Evolutionary conservation across 2,113 vertebrate genomes (phyloP).

Genomic region (Eudyptes chrysolophus): DNA sequence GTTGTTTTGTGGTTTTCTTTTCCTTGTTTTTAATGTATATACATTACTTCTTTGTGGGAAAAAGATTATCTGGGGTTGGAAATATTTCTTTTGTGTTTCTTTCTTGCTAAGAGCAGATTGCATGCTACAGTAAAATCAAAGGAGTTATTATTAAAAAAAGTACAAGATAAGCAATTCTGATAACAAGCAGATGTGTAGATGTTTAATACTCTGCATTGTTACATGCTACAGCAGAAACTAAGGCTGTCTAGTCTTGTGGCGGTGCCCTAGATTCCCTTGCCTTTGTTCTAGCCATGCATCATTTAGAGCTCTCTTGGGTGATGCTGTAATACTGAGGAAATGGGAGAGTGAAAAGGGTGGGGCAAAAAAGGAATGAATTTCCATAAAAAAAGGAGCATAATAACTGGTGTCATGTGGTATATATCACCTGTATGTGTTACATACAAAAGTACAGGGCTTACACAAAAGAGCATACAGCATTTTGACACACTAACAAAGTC

Average conservation of each 20-base stretch:
- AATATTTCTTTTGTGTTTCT: not conserved
- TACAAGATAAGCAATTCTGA: constrained; percentile 70
- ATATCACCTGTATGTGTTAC: not conserved
- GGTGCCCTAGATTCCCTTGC: constrained; percentile 69
- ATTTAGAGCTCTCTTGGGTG: constrained; percentile 35
- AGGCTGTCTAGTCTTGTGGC: not conserved
- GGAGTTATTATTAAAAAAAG: constrained; percentile 61
- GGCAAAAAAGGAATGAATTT: not conserved
- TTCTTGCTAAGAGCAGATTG: constrained; percentile 24
- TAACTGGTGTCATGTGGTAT: not conserved
- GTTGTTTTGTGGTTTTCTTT: not conserved
- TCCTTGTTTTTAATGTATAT: not conserved
- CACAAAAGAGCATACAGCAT: not conserved
- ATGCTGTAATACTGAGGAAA: constrained; percentile 24
- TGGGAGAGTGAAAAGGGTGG: not conserved
- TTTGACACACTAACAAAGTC: not conserved
- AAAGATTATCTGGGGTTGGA: not conserved
- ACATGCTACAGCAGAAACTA: constrained; percentile 29
- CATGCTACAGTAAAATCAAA: constrained; percentile 49
- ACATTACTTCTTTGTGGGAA: not conserved
- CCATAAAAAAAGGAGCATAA: not conserved
- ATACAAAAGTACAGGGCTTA: not conserved
- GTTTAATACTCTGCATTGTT: constrained; percentile 58
- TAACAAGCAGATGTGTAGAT: constrained; percentile 66
- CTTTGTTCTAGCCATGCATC: constrained; percentile 69